These are phyloP conservation scores for Wasmannia auropunctata DNA, from an alignment of 1,140 invertebrate species.

Conservation along the genomic window DNA sequence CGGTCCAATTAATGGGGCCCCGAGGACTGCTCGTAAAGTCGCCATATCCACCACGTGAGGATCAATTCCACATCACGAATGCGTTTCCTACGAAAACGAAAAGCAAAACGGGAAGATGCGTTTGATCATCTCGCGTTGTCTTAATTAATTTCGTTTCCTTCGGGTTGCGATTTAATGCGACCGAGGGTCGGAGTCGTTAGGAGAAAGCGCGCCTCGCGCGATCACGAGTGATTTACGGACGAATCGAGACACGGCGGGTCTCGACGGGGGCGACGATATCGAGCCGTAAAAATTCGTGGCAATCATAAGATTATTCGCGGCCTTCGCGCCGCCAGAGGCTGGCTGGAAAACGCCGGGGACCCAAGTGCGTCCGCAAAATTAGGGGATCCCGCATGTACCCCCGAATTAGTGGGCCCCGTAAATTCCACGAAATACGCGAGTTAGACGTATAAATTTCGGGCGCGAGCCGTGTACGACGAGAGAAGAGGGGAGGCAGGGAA, in stretches of 20 bases:
- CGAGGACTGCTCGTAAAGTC: neutral
- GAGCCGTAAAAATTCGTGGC: constrained; percentile 4
- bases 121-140: constrained; percentile 41
- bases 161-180: constrained; percentile 15
- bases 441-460: constrained; percentile 77
- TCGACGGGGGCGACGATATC: neutral
- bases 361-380: constrained; percentile 32
- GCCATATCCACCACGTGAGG: neutral
- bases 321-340: neutral
- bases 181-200: neutral
- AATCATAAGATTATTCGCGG: constrained; percentile 10
- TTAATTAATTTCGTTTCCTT: constrained; percentile 37
- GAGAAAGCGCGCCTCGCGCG: neutral
- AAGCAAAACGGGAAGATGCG: neutral
- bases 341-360: constrained; percentile 17
- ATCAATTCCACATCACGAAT: constrained; percentile 22
- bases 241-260: constrained; percentile 6
- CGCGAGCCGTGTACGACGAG: constrained; percentile 60
- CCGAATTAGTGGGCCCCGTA: constrained; percentile 62
- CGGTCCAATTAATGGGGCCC: constrained; percentile 71
- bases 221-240: constrained; percentile 11
- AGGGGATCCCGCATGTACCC: constrained; percentile 10
- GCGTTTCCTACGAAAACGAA: neutral
- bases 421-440: constrained; percentile 77
- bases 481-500: constrained; percentile 24